phyloP scores from a whole-genome alignment of 64 coral and sea anemone species.

The Actinia tenebrosa region DNA sequence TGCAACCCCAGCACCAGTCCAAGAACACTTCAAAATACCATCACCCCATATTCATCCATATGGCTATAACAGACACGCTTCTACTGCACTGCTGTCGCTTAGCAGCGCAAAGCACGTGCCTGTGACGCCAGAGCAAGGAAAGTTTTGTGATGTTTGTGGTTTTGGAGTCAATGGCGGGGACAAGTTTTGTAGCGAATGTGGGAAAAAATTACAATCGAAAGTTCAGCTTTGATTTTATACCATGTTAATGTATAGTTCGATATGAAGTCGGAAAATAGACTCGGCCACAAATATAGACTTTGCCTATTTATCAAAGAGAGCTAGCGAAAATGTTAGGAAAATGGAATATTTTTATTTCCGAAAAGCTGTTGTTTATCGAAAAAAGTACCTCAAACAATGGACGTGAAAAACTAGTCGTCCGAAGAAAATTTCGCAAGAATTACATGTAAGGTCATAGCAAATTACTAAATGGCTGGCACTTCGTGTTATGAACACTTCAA shows the following conservation, averaged over 20 bases:
- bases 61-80: conserved; percentile 27
- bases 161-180: conserved; percentile 35
- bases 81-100: conserved; percentile 27
- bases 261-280: too few species aligned
- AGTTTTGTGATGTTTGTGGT: conserved; percentile 41
- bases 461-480: too few species aligned
- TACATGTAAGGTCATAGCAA: too few species aligned
- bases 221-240: not conserved
- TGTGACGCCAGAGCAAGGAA: not conserved
- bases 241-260: too few species aligned
- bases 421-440: too few species aligned
- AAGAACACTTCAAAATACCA: conserved; percentile 48
- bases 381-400: too few species aligned
- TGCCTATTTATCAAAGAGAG: not conserved
- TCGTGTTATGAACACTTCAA: too few species aligned
- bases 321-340: not conserved
- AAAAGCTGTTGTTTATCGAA: too few species aligned
- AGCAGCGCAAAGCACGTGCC: conserved; percentile 15
- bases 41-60: not conserved
- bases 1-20: not conserved
- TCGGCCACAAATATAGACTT: not conserved
- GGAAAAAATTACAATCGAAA: conserved; percentile 6
- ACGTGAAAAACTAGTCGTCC: too few species aligned
- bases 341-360: too few species aligned
- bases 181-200: conserved; percentile 64